Base-by-base conservation (phyloP, 2,113 vertebrate species). In the Cariama cristata region DNA sequence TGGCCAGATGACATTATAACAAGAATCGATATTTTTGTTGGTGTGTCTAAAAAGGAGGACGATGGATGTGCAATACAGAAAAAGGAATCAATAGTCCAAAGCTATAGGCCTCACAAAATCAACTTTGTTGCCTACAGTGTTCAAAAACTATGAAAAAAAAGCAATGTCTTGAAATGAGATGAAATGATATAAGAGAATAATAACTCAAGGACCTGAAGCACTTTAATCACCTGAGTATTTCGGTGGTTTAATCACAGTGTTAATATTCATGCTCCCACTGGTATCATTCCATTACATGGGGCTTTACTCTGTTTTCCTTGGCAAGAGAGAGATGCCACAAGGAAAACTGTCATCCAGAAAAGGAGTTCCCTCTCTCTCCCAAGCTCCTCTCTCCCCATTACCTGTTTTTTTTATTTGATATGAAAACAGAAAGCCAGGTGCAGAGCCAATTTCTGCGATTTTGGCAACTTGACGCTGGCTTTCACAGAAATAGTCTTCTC, bases 181-280 rank as follows among this genome's bases (percentile, higher is more conserved):
- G 16, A 94, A 94, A 88, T 84, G 32, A 84, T 90, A 64, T 49
- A 91, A 93, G 49, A 88, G 85, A 92, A 94, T 77, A 96, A 84
- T 94, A 97, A 86, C 72, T 60, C 42, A 86, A 95, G 68, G 58
- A 90, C 85, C 67, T 71, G 82, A 93, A 96, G 82, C 66, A 90
- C 79, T 97, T 91, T 90, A 94, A 95, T 91, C 73, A 96, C 85
- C 52, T 83, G 85, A 88, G 74, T 88, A 92, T 94, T 95, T 95
- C 60, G 23, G 82, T 79, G 49, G 81, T 88, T 94, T 96, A 96
- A 95, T 94, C 88, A 88, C 63, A 88, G n/a, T 66, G 62, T 66
- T 66, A 85, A 75, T 95, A 93, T 82, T 97, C 85, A 88, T 82
- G 62, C 35, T 95, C 58, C 56, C 59, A 49, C 20, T 0, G 23